A percentile compares a stretch with the other conserved stretches of the same genome.
Evolutionary conservation across 2,888 invertebrate species (phyloP).

Genomic region (Mythimna ferrago): DNA sequence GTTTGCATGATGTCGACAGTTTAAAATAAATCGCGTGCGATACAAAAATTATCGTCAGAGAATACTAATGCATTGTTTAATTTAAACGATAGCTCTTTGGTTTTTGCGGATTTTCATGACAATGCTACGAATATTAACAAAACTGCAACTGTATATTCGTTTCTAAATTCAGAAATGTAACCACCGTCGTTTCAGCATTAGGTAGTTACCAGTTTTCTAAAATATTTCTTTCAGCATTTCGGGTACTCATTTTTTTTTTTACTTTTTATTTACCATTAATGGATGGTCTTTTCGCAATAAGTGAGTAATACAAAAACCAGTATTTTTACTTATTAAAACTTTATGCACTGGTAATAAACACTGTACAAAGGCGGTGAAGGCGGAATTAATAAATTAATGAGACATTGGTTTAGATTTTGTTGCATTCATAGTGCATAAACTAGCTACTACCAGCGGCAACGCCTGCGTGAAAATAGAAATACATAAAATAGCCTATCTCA

Average conservation of each 20-base stretch:
- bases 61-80: conserved; percentile 21
- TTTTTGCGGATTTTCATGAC: conserved; percentile 4
- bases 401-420: not conserved
- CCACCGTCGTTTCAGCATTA: not conserved
- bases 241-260: not conserved
- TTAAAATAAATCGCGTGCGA: conserved; percentile 43
- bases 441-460: not conserved
- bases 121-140: not conserved
- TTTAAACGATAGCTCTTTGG: not conserved
- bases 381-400: not conserved
- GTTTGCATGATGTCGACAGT: conserved; percentile 28
- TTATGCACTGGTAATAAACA: too few relatives aligned
- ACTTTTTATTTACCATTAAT: not conserved
- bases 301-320: too few relatives aligned
- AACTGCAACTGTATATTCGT: conserved; percentile 9
- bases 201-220: not conserved
- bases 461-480: too few relatives aligned
- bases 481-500: too few relatives aligned
- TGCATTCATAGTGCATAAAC: not conserved
- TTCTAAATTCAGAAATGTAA: not conserved
- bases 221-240: not conserved
- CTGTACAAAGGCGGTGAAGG: too few relatives aligned
- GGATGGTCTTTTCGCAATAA: too few relatives aligned
- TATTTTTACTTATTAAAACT: too few relatives aligned
- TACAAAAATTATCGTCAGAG: conserved; percentile 19